phyloP scores from a whole-genome alignment of 2,797 vertebrate species.

The Nasua narica region DNA sequence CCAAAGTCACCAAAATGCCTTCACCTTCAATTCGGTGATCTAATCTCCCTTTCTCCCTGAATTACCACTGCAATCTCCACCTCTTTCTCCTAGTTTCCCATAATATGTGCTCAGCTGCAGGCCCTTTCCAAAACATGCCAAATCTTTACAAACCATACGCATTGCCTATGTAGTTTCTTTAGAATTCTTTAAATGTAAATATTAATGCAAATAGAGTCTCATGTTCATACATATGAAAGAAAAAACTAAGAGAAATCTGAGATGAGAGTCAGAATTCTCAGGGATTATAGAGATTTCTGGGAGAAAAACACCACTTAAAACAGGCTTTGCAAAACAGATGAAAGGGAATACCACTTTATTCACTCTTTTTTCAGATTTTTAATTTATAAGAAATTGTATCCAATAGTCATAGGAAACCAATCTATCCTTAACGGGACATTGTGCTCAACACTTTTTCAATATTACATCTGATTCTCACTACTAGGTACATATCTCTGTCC shows the following conservation, averaged over 20 bases:
- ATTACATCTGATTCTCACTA: neutral
- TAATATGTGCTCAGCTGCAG: neutral
- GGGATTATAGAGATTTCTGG: neutral
- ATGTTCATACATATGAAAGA: neutral
- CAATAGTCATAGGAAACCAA: neutral
- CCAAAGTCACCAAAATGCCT: neutral
- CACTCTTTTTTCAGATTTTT: neutral
- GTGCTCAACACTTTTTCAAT: neutral
- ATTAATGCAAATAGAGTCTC: neutral
- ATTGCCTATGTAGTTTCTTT: neutral
- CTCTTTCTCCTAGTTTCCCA: neutral
- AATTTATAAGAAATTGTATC: neutral
- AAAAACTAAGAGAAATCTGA: neutral
- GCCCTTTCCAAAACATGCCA: neutral
- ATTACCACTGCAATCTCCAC: neutral
- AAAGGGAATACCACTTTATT: neutral
- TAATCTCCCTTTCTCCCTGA: neutral
- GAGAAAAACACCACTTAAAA: neutral
- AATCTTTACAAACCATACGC: neutral
- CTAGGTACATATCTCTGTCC: neutral
- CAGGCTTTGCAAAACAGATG: neutral
- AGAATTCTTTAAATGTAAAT: neutral
- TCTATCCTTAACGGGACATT: neutral
- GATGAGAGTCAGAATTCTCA: neutral
- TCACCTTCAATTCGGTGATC: rapidly evolving